Percentiles rank a stretch among this genome's conserved stretches.
Conservation (phyloP, 2,797 vertebrate genomes). For the Scleropages formosus region DNA sequence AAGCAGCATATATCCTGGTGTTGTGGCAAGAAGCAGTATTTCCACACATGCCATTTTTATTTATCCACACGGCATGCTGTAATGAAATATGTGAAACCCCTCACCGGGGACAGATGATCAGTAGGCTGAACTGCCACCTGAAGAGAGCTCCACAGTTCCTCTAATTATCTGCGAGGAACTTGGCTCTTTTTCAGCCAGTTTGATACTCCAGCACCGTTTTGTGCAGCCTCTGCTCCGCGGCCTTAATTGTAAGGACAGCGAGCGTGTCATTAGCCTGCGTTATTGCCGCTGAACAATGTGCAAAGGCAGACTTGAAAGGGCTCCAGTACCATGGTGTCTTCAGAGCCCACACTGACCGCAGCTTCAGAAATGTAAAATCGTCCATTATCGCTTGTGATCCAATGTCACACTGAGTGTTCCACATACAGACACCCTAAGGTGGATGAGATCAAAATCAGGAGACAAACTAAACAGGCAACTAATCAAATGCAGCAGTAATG, state of each 20-base stretch:
- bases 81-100: conserved; percentile 7
- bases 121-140: not conserved
- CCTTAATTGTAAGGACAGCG: conserved; percentile 20
- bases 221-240: not conserved
- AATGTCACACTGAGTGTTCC: conserved; percentile 58
- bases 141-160: not conserved
- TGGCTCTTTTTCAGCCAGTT: not conserved
- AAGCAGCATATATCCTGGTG: too few relatives aligned
- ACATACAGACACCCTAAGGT: conserved; percentile 45
- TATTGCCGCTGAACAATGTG: conserved; percentile 17
- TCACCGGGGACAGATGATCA: conserved; percentile 1
- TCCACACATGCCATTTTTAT: not conserved
- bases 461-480: conserved; percentile 9
- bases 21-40: not conserved
- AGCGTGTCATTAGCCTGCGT: conserved; percentile 9
- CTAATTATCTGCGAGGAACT: not conserved
- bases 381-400: conserved; percentile 45
- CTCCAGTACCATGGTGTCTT: not conserved
- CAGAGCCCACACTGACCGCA: conserved; percentile 29
- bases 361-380: conserved; percentile 57
- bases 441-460: conserved; percentile 12
- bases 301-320: conserved; percentile 25
- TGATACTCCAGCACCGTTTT: not conserved
- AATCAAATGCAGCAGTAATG: conserved; percentile 8
- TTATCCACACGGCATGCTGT: conserved; percentile 5